Evolutionary conservation across 2,113 vertebrate genomes (phyloP), one percentile per base, ranked within the genome.

Genomic region (Mobula birostris): DNA sequence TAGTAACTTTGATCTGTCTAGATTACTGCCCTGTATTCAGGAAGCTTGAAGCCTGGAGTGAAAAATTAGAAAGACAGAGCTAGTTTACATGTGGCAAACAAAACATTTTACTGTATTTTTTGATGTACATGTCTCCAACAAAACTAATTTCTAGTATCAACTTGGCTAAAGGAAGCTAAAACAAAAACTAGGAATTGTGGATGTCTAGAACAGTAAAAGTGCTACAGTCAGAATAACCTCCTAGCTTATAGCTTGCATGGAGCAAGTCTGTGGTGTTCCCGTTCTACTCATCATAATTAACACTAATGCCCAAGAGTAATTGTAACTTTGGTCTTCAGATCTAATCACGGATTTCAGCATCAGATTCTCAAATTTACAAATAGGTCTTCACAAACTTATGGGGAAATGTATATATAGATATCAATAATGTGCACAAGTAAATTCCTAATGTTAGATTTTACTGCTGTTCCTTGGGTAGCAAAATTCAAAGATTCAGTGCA

Each of bases 401-500:
- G 8, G 74, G 27, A 29, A 77, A 32, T 14, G 15, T 36, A 14
- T 24, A 1, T 66, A 14, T 21, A 48, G 79, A 24, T 1, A 83
- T 19, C 15, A 48, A 48, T 11, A 80, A 19, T 19, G 36, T 21
- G 15, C 40, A 0, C 48, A 82, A 21, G 48, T 2, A 17, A 68
- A 17, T 85, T 85, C 61, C 56, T 24, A 87, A 61, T 24, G 8
- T 61, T 14, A 58, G 14, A 27, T 27, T 15, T 87, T 87, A 87
- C 0, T 61, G 27, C 56, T 29, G 40, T 21, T 24, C 40, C 48
- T 56, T 58, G 40, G 48, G 11, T 61, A 48, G 9, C 9, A 40
- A 83, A 40, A 83, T 83, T 83, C 79, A 82, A 21, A 48, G 80
- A 83, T n/a, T 90, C 61, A 90, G 66, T 61, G 27, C 58, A 61